Base-by-base conservation (phyloP, 64 coral and sea anemone genomes). In the Pachyseris speciosa region DNA sequence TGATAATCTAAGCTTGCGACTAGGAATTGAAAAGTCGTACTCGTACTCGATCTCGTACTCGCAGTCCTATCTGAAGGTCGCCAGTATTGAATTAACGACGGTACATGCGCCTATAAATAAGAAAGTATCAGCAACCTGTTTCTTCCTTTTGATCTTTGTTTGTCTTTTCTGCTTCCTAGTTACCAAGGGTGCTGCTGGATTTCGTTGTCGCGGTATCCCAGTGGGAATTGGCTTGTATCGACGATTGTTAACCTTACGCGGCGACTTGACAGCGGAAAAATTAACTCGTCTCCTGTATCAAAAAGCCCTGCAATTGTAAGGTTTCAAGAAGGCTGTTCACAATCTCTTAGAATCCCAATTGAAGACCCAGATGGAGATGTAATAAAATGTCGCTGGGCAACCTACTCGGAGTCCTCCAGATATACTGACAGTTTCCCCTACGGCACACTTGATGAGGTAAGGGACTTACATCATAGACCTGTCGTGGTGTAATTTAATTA, bases 331-430 rank as follows among this genome's bases (percentile, higher is more conserved):
- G 87, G 80, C 25, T 89, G 78, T 50, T 55, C 52, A 26, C 63
- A 79, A 45, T 90, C 31, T 53, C 65, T 74, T 52, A 29, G 43
- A 88, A 88, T 94, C 30, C 78, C 92, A 29, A 81, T 88, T 53
- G 86, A 94, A 76, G 92, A 94, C 27, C 78, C 86, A 28, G 92
- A 94, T 55, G 86, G 76, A 31, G 92, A 94, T 65, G 64, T 75
- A 64, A 78, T 94, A 5, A 87, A 87, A 16, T 94, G 92, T 30
- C 86, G 92, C 44, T 84, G 68, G 77, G 57, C 92, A 85, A 83
- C 13, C 34, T 41, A 41, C 27, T 52, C 59, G 12, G 60, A 87
- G 73, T 87, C 80, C 39, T 76, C 42, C 48, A 83, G 77, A 15
- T 13, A 59, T 1, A 50, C 3, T 20, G 87, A 87, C 80, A 66